Evolutionary conservation across 2,888 invertebrate genomes (phyloP), one percentile per base, ranked within the genome.

Genomic region (Aphrophora alni): DNA sequence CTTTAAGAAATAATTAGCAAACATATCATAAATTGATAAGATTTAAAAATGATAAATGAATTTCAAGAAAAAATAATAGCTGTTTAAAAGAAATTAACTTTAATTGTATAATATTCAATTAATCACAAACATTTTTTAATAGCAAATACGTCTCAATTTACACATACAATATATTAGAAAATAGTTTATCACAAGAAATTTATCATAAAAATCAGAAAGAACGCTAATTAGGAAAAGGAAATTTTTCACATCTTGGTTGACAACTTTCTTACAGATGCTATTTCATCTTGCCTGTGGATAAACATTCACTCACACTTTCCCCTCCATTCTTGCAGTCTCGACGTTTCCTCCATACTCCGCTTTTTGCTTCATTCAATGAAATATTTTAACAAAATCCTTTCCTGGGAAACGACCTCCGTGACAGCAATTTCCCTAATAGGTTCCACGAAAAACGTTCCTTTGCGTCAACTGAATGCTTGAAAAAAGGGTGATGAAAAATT

Each of bases 371-470:
- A 59, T 59, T 59, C 59, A 59, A 59, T 59, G 59, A 59, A 59
- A 59, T 59, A 59, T 59, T 59, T 59, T 59, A 59, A 59, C 59
- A 59, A 59, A 59, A 59, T 59, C 59, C 59, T 59, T 59, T 59
- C 59, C 21, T 59, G 21, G 21, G 59, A 59, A 59, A 59, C 59
- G 59, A 59, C 59, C 59, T 59, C 59, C 59, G 59, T 59, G 59
- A 59, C 59, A 59, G 59, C 59, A 59, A 59, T 59, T 59, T 59
- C 59, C 59, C 59, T 59, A 59, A 59, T 59, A 59, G 59, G 59
- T 59, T 21, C 21, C 21, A 59, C 59, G 21, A 59, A 59, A 59
- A 59, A 59, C 59, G 59, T 59, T 21, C 21, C 59, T 59, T 59
- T 59, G 59, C 59, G 59, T 59, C 59, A 59, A 59, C n/a, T 59